Conservation (phyloP, 2,797 vertebrate genomes). For the Crenuchus spilurus region DNA sequence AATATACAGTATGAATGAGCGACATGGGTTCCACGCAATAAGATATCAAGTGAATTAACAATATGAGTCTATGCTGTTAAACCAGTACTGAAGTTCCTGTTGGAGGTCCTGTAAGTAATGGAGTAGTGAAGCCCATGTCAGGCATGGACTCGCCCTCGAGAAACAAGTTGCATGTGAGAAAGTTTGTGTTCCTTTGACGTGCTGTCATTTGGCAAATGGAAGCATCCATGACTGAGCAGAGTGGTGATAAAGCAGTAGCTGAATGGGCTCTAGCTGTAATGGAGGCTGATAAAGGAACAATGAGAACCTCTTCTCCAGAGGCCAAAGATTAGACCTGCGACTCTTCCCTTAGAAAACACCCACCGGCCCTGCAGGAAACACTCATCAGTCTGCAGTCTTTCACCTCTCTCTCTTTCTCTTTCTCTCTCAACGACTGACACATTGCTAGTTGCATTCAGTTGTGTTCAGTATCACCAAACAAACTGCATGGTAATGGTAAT, state of each 20-base stretch:
- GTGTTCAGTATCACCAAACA: no score
- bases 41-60: no score
- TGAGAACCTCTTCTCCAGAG: slow-evolving; percentile 75
- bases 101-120: no score
- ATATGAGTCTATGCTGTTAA: no score
- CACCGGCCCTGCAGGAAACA: slow-evolving; percentile 79
- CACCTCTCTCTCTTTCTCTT: slow-evolving; percentile 86
- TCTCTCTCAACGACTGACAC: no score
- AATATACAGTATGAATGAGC: no score
- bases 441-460: no score
- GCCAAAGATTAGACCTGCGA: slow-evolving; percentile 88
- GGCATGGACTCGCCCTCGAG: no score
- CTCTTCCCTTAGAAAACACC: slow-evolving; percentile 88
- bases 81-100: no score
- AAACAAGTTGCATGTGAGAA: slow-evolving; percentile 1
- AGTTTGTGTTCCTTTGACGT: background rate
- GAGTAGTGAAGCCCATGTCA: no score
- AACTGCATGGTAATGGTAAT: no score
- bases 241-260: slow-evolving; percentile 64
- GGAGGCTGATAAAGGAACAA: slow-evolving; percentile 80
- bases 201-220: slow-evolving; percentile 6
- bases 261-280: slow-evolving; percentile 66
- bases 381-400: slow-evolving; percentile 85
- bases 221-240: background rate
- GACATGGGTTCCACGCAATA: no score